These are phyloP conservation scores for Aptenodytes patagonicus DNA, from an alignment of 2,113 vertebrate genomes.

Conservation along the genomic window DNA sequence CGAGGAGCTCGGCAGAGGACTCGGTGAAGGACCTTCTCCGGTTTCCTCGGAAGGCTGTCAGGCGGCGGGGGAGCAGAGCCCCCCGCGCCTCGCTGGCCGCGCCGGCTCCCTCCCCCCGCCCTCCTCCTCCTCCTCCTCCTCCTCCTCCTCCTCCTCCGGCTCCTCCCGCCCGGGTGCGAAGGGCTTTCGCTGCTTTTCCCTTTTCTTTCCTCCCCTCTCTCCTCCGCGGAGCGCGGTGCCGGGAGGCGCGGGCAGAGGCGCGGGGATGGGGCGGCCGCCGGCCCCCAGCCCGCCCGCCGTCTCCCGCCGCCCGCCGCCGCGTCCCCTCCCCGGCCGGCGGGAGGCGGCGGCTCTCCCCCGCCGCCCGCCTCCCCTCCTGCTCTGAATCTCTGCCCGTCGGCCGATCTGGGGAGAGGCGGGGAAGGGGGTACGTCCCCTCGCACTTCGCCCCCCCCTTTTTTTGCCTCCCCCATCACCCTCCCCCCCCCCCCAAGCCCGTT, in stretches of 20 bases:
- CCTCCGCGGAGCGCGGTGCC: no score
- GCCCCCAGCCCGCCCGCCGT: no score
- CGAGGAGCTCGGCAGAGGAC: neutral
- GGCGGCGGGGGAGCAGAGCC: conserved; percentile 9
- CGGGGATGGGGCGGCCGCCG: no score
- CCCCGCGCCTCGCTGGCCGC: neutral
- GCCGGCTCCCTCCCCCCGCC: neutral
- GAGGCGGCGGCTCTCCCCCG: conserved; percentile 38
- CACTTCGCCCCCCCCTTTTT: no score
- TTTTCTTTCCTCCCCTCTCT: neutral
- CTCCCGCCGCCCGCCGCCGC: no score
- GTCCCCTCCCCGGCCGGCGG: neutral
- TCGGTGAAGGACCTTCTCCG: conserved; percentile 35
- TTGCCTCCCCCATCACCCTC: neutral
- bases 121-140: neutral
- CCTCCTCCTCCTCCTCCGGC: neutral
- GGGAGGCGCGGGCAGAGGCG: no score
- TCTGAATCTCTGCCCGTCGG: no score
- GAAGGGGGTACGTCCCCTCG: no score
- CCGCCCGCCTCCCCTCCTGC: neutral
- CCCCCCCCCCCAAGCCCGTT: neutral
- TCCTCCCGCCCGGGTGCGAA: conserved; percentile 42
- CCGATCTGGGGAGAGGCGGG: no score
- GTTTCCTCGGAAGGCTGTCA: conserved; percentile 36
- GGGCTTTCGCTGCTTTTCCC: neutral